phyloP scores from a whole-genome alignment of 1,140 invertebrate species.

The Bombus impatiens region DNA sequence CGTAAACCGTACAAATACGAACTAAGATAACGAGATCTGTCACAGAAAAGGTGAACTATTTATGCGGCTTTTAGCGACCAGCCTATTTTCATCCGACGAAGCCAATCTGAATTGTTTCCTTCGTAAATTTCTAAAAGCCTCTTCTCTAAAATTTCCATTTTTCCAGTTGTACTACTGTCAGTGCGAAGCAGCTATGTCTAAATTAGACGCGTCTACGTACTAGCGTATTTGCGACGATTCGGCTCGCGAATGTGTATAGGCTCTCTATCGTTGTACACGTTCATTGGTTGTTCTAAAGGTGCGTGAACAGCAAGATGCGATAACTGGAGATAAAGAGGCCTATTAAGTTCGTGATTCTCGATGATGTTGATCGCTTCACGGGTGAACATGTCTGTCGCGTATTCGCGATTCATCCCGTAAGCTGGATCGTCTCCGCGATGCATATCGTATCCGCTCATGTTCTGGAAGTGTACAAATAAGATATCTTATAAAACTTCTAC shows the following conservation, averaged over 20 bases:
- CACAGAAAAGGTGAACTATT: not conserved
- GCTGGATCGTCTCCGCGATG: conserved; percentile 83
- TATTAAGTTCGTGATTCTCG: conserved; percentile 82
- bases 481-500: not conserved
- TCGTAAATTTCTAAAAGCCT: not conserved
- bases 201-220: conserved; percentile 75
- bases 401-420: conserved; percentile 85
- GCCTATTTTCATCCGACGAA: too few relatives aligned
- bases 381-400: conserved; percentile 88
- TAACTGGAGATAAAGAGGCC: conserved; percentile 87
- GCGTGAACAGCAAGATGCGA: conserved; percentile 87
- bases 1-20: conserved; percentile 9
- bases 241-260: conserved; percentile 86
- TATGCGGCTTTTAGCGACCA: too few relatives aligned
- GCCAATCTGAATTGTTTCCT: too few relatives aligned
- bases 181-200: too few relatives aligned
- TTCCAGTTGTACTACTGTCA: too few relatives aligned
- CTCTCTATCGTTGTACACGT: conserved; percentile 85
- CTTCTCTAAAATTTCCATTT: too few relatives aligned
- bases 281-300: conserved; percentile 84
- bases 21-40: not conserved
- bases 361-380: conserved; percentile 85
- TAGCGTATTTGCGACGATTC: conserved; percentile 86
- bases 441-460: conserved; percentile 83
- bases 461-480: conserved; percentile 60